These are phyloP conservation scores for Perizoma flavofasciatum DNA, from an alignment of 2,888 invertebrate genomes.

Conservation along the genomic window DNA sequence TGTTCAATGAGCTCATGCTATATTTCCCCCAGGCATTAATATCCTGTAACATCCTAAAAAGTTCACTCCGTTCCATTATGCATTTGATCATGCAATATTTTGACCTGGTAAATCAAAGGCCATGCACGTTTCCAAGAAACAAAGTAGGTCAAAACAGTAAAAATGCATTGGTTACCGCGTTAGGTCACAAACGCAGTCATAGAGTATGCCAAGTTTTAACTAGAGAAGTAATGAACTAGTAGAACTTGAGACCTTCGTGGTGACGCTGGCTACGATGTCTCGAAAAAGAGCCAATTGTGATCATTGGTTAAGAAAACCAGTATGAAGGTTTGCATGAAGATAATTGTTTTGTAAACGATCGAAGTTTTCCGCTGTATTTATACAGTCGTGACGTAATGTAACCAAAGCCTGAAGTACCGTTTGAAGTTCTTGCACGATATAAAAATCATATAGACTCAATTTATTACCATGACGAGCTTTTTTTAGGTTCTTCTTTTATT, in stretches of 20 bases:
- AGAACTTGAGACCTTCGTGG: too few species aligned
- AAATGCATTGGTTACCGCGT: constrained; percentile 13
- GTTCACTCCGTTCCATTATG: constrained; percentile 2
- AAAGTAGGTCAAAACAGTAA: constrained; percentile 20
- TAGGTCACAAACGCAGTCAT: neutral
- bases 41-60: neutral
- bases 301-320: too few species aligned
- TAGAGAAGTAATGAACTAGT: too few species aligned
- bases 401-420: constrained; percentile 20
- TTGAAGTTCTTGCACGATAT: constrained; percentile 30
- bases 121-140: constrained; percentile 23
- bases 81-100: constrained; percentile 18
- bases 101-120: constrained; percentile 21
- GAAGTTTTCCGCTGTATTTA: constrained; percentile 14
- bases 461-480: constrained; percentile 26
- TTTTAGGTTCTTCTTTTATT: constrained; percentile 10
- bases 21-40: neutral
- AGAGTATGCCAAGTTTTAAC: too few species aligned
- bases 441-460: constrained; percentile 25
- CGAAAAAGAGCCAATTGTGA: too few species aligned
- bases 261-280: too few species aligned
- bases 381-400: constrained; percentile 12
- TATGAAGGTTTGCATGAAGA: too few species aligned
- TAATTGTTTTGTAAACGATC: too few species aligned
- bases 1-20: too few species aligned